phyloP scores from a whole-genome alignment of 2,113 vertebrate species.

The Collichthys lucidus region DNA sequence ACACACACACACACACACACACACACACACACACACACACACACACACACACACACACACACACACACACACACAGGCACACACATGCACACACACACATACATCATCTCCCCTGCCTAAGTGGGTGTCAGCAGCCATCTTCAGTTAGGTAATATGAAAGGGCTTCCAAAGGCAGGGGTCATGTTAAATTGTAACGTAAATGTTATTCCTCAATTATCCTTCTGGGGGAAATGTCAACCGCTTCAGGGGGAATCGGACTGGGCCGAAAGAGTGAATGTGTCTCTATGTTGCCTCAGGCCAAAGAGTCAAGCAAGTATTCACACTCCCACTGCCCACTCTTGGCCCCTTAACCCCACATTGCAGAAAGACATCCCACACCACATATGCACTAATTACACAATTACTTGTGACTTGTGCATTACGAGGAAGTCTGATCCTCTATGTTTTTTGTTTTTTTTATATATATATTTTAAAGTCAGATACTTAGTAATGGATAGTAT shows the following conservation, averaged over 20 bases:
- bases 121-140: slow-evolving; percentile 89
- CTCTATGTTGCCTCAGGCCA: slow-evolving; percentile 64
- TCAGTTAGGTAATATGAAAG: slow-evolving; percentile 93
- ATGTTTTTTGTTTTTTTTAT: slow-evolving; percentile 24
- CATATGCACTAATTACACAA: slow-evolving; percentile 22
- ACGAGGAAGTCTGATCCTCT: background rate
- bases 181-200: slow-evolving; percentile 97
- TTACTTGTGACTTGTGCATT: slow-evolving; percentile 29
- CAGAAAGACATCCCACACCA: slow-evolving; percentile 14
- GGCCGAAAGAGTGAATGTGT: slow-evolving; percentile 50
- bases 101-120: slow-evolving; percentile 72
- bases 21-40: slow-evolving; percentile 19
- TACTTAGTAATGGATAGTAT: background rate
- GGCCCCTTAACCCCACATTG: background rate
- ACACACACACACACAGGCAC: slow-evolving; percentile 25
- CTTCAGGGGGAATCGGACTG: slow-evolving; percentile 89
- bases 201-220: slow-evolving; percentile 98
- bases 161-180: slow-evolving; percentile 92
- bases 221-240: slow-evolving; percentile 95
- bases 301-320: slow-evolving; percentile 78
- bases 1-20: slow-evolving; percentile 18
- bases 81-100: slow-evolving; percentile 20
- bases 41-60: slow-evolving; percentile 26
- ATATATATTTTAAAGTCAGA: slow-evolving; percentile 18
- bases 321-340: slow-evolving; percentile 58